Base-by-base conservation (phyloP, 37 sponge, comb jelly and placozoan species). In the Crambe crambe region DNA sequence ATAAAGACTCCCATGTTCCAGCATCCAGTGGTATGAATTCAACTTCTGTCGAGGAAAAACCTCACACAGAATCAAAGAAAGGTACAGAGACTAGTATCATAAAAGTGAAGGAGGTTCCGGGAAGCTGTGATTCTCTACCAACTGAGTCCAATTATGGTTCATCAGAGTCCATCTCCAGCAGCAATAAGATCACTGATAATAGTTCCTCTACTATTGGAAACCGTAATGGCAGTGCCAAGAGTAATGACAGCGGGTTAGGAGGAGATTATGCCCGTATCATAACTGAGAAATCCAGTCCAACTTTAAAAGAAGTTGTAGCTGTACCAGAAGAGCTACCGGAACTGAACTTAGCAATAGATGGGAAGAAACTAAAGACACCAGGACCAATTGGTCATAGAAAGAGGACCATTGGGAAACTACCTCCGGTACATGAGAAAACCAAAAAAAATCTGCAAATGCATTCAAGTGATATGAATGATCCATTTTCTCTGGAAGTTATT, bases 221-320 rank as follows among this genome's bases (percentile, higher is more conserved):
- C 31, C 62, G 76, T 58, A 1, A 38, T 34, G 42, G 26, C 21
- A 75, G 76, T 75, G 76, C 62, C 3, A 27, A 60, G 23, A 76
- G 76, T 26, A 42, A 42, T 17, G 78, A 78, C 78, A 78, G 78
- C 42, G 78, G 78, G 0, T 25, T 78, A 6, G 78, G 78, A 21
- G 78, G 42, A 26, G 78, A 65, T 18, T 58, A 58, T 15, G 41
- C 21, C n/a, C 0, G 37, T 22, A 59, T 59, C 76, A 76, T 36
- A 32, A 37, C 76, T n/a, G 76, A 60, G 62, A 60, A 60, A 38
- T 59, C 76, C 2, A 56, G 35, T 36, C 1, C 23, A 36, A 58
- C 35, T 10, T 1, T 37, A 21, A 38, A 37, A 41, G 34, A 78
- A 20, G 22, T 41, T 21, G 65, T 64, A 15, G 38, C 37, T 3